Percentiles rank a stretch among this genome's conserved stretches.
phyloP scores from a whole-genome alignment of 2,113 vertebrate genomes.

The Haemorhous mexicanus region DNA sequence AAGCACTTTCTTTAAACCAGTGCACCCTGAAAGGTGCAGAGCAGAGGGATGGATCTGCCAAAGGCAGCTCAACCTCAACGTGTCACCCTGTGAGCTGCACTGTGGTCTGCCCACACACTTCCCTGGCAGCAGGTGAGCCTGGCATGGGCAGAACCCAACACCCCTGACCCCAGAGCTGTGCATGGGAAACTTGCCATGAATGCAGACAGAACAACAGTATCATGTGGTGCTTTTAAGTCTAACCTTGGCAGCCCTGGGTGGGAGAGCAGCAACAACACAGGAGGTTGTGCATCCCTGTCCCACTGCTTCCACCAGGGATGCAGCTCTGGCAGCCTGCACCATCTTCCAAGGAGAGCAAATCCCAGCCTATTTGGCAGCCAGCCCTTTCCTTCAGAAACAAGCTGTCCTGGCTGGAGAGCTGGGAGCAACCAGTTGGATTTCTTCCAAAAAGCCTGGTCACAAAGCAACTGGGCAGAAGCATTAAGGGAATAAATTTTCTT shows the following conservation, averaged over 20 bases:
- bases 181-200: neutral
- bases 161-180: neutral
- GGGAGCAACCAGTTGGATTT: neutral
- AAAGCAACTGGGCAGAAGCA: neutral
- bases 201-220: neutral
- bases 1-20: neutral
- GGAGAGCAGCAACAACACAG: neutral
- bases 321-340: neutral
- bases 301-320: neutral
- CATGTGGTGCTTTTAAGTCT: neutral
- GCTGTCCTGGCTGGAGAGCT: neutral
- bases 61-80: neutral
- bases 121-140: neutral
- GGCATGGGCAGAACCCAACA: fast-evolving
- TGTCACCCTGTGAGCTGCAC: neutral
- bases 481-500: neutral
- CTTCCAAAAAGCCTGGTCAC: neutral
- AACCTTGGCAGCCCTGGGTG: neutral
- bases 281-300: neutral
- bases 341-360: neutral
- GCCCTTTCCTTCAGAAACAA: neutral
- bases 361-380: neutral
- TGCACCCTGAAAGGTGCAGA: neutral
- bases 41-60: neutral
- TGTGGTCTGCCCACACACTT: fast-evolving